A percentile compares a stretch with the other conserved stretches of the same genome.
These are phyloP conservation scores for Syngnathus typhle DNA, from an alignment of 2,113 vertebrate genomes.

Conservation along the genomic window DNA sequence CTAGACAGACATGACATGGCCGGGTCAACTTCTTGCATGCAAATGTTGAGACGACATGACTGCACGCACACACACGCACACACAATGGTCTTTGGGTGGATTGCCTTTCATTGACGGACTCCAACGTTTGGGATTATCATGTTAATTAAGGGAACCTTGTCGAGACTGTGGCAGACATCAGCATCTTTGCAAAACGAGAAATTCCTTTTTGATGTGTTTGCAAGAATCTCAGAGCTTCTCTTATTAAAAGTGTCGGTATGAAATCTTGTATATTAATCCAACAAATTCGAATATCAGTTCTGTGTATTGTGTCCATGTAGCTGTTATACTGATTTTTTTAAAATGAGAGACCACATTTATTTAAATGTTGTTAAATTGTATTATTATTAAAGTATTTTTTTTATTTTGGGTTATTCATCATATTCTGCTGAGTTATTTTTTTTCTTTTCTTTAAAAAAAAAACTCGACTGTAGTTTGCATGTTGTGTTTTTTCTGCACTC, in stretches of 20 bases:
- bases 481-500: too few relatives aligned
- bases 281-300: too few relatives aligned
- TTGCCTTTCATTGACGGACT: slow-evolving; percentile 27
- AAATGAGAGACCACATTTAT: too few relatives aligned
- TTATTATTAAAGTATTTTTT: too few relatives aligned
- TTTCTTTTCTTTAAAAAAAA: too few relatives aligned
- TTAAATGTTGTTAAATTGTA: too few relatives aligned
- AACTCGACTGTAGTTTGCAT: too few relatives aligned
- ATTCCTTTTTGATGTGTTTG: slow-evolving; percentile 2
- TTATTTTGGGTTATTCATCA: too few relatives aligned
- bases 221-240: background rate
- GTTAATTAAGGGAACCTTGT: slow-evolving; percentile 46
- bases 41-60: slow-evolving; percentile 39
- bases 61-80: slow-evolving; percentile 1
- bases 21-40: slow-evolving; percentile 39
- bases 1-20: slow-evolving; percentile 37
- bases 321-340: too few relatives aligned
- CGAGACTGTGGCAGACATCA: slow-evolving; percentile 14
- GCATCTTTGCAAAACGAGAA: slow-evolving; percentile 8
- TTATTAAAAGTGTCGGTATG: background rate
- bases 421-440: too few relatives aligned
- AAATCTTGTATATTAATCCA: too few relatives aligned
- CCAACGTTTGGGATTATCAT: slow-evolving; percentile 64
- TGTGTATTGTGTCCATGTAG: too few relatives aligned
- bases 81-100: slow-evolving; percentile 2